Base-by-base conservation (phyloP, 1,140 invertebrate species). In the Kradibia gibbosae region DNA sequence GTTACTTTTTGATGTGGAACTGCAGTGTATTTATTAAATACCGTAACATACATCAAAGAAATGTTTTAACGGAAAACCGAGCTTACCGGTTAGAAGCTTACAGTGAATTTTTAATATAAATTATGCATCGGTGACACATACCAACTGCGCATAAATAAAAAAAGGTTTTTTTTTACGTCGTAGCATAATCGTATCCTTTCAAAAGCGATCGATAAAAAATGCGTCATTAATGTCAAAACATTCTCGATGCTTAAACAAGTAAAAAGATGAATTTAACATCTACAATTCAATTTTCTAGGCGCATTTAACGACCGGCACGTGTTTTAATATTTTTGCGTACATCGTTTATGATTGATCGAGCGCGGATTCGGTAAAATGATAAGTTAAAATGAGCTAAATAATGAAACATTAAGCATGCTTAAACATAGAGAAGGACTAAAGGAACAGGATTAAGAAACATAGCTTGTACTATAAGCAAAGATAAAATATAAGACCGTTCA, bases 401-500 rank as follows among this genome's bases (percentile, higher is more conserved):
- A 45, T 8, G n/a, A 62, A 76, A 48, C 25, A 36, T 62, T 31
- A 31, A 55, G 13, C 57, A 50, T n/a, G 39, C 10, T 70, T 48
- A 39, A 78, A 70, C n/a, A n/a, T n/a, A n/a, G n/a, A 53, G 36
- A 65, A 70, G 5, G 25, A 11, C 1, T 4, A 8, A 22, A 45
- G 4, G 28, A 67, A 67, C 3, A 72, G 36, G 70, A 48, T 20
- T 65, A 10, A 17, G 31, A 65, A 20, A 65, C 36, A 31, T 60
- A 42, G 5, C 20, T 45, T 25, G 31, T 25, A 7, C 67, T 5
- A 17, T 34, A 11, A 31, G 22, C n/a, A 70, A 81, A 76, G 31
- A n/a, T n/a, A 31, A 34, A 77, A 71, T 71, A 53, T 77, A 62
- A 74, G 57, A 72, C 76, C 77, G 76, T 81, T 77, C 73, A 81